A percentile compares a stretch with the other conserved stretches of the same genome.
Conservation (phyloP, 2,797 vertebrate genomes). For the Xiphorhynchus erythropygius region DNA sequence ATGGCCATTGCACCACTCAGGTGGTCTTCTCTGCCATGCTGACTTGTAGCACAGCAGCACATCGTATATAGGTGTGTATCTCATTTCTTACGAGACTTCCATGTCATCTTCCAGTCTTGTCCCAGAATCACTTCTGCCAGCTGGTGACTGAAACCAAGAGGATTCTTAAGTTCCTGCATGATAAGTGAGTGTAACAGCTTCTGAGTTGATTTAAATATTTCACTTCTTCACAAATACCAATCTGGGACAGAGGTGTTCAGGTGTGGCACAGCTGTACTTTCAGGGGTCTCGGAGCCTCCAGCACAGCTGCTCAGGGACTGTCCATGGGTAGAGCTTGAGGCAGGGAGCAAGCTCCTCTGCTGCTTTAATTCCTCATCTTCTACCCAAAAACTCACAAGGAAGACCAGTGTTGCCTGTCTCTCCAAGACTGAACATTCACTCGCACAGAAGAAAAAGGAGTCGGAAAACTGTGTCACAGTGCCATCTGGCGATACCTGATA, state of each 20-base stretch:
- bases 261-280: fast-evolving
- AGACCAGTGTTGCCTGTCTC: not conserved
- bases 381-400: not conserved
- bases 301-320: not conserved
- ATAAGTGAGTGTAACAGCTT: not conserved
- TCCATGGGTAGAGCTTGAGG: fast-evolving
- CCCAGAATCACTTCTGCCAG: not conserved
- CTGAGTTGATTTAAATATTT: not conserved
- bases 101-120: not conserved
- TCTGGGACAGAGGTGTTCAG: not conserved
- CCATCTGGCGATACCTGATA: slow-evolving; percentile 60
- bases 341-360: not conserved
- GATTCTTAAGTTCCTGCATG: not conserved
- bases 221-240: not conserved
- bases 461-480: slow-evolving; percentile 65
- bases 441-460: not conserved
- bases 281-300: fast-evolving
- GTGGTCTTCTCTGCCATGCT: not conserved
- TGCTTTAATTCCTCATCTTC: not conserved
- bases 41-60: not conserved
- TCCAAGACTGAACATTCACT: slow-evolving; percentile 27
- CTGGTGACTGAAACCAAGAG: not conserved
- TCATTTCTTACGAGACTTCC: not conserved
- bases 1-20: not conserved
- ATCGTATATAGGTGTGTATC: not conserved